Evolutionary conservation across 2,888 invertebrate genomes (phyloP).

Genomic region (Pollenia griseotomentosa): DNA sequence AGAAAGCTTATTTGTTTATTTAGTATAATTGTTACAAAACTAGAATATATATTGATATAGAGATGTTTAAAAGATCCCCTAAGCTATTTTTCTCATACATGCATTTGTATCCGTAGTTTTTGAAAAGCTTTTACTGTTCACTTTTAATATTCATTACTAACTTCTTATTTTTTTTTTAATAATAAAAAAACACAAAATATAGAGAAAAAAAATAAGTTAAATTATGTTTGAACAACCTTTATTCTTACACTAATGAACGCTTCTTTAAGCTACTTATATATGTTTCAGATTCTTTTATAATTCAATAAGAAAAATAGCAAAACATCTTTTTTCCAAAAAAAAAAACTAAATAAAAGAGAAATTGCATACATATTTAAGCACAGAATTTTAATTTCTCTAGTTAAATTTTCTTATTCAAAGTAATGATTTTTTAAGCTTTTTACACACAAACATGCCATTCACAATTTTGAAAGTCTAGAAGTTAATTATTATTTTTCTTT

Average conservation of each 20-base stretch:
- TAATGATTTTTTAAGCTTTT: constrained; percentile 17
- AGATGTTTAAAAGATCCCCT: too few species aligned
- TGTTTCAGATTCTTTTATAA: neutral
- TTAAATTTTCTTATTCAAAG: constrained; percentile 23
- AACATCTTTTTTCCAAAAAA: neutral
- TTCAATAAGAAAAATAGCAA: neutral
- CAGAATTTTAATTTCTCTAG: neutral
- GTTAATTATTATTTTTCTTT: too few species aligned
- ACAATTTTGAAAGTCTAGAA: constrained; percentile 12
- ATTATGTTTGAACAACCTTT: neutral
- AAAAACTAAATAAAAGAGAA: neutral
- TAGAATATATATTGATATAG: too few species aligned
- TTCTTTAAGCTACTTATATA: constrained; percentile 12
- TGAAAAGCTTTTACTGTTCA: too few species aligned
- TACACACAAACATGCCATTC: constrained; percentile 46
- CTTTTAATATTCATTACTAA: too few species aligned
- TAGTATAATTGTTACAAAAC: too few species aligned
- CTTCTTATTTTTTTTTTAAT: too few species aligned
- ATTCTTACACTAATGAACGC: constrained; percentile 31
- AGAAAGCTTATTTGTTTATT: too few species aligned
- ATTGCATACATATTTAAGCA: neutral
- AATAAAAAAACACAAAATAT: neutral
- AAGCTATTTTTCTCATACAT: too few species aligned
- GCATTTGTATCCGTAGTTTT: too few species aligned
- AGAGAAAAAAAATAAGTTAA: neutral